Evolutionary conservation across 2,113 vertebrate genomes (phyloP), one percentile per base, ranked within the genome.

Genomic region (Petrocephalus microphthalmus): DNA sequence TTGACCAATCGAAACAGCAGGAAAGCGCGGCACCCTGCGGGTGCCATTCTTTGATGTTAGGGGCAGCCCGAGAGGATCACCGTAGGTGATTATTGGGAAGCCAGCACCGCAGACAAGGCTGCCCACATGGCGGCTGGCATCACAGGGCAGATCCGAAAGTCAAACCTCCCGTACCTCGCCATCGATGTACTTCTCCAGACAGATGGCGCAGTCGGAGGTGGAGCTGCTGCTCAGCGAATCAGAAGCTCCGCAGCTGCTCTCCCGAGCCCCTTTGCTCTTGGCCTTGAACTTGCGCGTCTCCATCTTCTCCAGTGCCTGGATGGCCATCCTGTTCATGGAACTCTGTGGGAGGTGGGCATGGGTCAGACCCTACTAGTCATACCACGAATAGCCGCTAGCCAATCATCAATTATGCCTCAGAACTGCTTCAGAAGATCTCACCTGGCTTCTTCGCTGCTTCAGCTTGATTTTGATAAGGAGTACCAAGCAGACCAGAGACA

Each of bases 391-490:
- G 13, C 45, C 4, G 45, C 8, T 20, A 60, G 2, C 49, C 22
- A 42, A 52, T 89, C 3, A 52, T 7, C 37, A 25, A 4, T 52
- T n/a, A 74, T 5, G 13, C 49, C 8, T n/a, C 25, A 29, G 57
- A 74, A 67, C 1, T 25, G n/a, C 47, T 19, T 0, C 4, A 29
- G 82, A 74, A 2, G 5, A 45, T 22, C 90, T 94, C 91, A 99
- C 98, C 98, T 99, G 98, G 93, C 97, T 99, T 84, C 97, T 96
- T 7, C 98, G 95, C 88, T 99, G 98, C 92, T 99, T 99, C 90
- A 99, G 95, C 92, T 99, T 99, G 95, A 99, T 99, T 95, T 99
- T 99, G 95, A 99, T 97, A 45, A 99, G 98, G 86, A 99, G 97
- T 91, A 99, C 95, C 90, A 99, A 98, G 93, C 98, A 99, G 81